Evolutionary conservation across 2,888 invertebrate genomes (phyloP).

Genomic region (Eristalis pertinax): DNA sequence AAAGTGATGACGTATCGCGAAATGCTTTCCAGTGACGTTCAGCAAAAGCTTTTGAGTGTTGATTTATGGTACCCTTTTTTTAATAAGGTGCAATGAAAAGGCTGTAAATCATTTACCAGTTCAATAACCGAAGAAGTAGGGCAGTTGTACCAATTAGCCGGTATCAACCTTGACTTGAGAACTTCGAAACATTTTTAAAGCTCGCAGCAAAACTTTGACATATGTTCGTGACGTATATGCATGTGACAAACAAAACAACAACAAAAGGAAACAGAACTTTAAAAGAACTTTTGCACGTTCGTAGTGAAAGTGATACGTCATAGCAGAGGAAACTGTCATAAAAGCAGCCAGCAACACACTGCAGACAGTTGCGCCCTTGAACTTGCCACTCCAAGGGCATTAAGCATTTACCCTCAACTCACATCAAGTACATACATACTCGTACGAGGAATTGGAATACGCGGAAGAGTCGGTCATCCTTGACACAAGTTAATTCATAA

Average conservation of each 20-base stretch:
- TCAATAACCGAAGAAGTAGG: constrained; percentile 15
- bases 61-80: background rate
- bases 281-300: constrained; percentile 1
- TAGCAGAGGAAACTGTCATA: background rate
- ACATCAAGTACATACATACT: background rate
- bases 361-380: constrained; percentile 36
- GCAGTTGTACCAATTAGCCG: background rate
- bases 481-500: constrained; percentile 5
- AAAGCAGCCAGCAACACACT: too few species aligned
- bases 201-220: background rate
- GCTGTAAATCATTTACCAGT: background rate
- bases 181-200: background rate
- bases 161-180: background rate
- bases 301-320: constrained; percentile 47
- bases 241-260: too few species aligned
- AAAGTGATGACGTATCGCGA: background rate
- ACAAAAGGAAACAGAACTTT: constrained; percentile 21
- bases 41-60: background rate
- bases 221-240: constrained; percentile 11
- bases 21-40: background rate
- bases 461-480: background rate
- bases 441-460: background rate
- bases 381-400: constrained; percentile 51
- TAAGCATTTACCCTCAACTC: constrained; percentile 35
- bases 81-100: background rate